A percentile compares a stretch with the other conserved stretches of the same genome.
phyloP scores from a whole-genome alignment of 53 echinoderm and acorn worm species.

The Paracentrotus lividus region DNA sequence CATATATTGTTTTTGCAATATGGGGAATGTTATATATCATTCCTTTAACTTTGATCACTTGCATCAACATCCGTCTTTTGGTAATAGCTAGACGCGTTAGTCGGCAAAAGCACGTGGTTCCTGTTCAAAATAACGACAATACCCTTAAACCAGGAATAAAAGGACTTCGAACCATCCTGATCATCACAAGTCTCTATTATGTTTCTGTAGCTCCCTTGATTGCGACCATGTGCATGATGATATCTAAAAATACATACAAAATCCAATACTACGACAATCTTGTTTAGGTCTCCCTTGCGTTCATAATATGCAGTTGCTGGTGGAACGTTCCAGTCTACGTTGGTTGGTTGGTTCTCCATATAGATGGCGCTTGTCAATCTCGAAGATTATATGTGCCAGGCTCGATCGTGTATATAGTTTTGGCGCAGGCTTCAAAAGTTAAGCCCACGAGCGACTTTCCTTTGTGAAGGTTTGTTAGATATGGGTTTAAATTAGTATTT shows the following conservation, averaged over 20 bases:
- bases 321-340: constrained; percentile 66
- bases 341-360: no score
- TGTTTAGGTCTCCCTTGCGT: neutral
- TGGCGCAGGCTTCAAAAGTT: no score
- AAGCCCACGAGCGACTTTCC: no score
- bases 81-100: neutral
- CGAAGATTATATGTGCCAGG: no score
- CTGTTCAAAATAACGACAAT: neutral
- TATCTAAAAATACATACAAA: neutral
- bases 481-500: no score
- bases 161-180: constrained; percentile 45
- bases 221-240: neutral
- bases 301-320: constrained; percentile 30
- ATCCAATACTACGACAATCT: neutral
- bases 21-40: neutral
- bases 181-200: constrained; percentile 38
- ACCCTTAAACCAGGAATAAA: neutral
- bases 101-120: neutral
- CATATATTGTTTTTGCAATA: neutral
- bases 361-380: no score
- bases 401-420: no score
- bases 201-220: neutral
- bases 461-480: no score
- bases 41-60: neutral
- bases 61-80: constrained; percentile 29